Percentiles rank a stretch among this genome's conserved stretches.
Conservation (phyloP, 2,888 invertebrate genomes). For the Drosophila leonis region DNA sequence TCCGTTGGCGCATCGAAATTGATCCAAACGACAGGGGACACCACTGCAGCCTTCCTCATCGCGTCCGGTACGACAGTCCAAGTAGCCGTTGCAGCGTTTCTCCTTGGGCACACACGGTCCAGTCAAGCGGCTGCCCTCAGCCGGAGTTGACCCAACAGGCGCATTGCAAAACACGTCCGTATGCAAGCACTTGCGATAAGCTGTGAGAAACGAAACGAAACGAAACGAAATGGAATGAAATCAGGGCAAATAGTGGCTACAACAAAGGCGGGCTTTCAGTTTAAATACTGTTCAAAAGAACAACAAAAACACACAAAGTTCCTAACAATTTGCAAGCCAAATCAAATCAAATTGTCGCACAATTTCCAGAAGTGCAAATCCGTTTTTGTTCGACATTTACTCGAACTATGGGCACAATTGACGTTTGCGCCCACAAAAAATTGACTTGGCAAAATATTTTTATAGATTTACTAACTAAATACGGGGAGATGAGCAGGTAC, state of each 20-base stretch:
- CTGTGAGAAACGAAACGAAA: constrained; percentile 85
- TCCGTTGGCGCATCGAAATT: constrained; percentile 93
- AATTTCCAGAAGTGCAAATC: constrained; percentile 11
- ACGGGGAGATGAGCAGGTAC: too few species aligned
- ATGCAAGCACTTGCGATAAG: constrained; percentile 93
- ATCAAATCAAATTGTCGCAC: constrained; percentile 33
- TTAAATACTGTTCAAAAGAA: constrained; percentile 17
- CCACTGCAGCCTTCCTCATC: constrained; percentile 93
- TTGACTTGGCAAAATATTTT: background rate
- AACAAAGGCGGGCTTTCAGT: constrained; percentile 7
- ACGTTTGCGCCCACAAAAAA: background rate
- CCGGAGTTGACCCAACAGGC: constrained; percentile 87
- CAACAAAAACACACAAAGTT: constrained; percentile 10
- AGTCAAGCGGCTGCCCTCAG: constrained; percentile 86
- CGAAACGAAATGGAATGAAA: background rate
- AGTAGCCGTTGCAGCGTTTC: constrained; percentile 95
- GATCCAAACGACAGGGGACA: constrained; percentile 91
- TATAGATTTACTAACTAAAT: too few species aligned
- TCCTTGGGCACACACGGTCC: constrained; percentile 95
- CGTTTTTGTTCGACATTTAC: background rate
- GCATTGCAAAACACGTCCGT: constrained; percentile 95
- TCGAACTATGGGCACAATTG: background rate
- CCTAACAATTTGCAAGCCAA: constrained; percentile 21
- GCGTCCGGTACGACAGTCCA: constrained; percentile 93
- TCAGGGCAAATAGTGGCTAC: background rate